A percentile compares a stretch with the other conserved stretches of the same genome.
Conservation (phyloP, 2,888 invertebrate species). For the Drosophila gaucha region DNA sequence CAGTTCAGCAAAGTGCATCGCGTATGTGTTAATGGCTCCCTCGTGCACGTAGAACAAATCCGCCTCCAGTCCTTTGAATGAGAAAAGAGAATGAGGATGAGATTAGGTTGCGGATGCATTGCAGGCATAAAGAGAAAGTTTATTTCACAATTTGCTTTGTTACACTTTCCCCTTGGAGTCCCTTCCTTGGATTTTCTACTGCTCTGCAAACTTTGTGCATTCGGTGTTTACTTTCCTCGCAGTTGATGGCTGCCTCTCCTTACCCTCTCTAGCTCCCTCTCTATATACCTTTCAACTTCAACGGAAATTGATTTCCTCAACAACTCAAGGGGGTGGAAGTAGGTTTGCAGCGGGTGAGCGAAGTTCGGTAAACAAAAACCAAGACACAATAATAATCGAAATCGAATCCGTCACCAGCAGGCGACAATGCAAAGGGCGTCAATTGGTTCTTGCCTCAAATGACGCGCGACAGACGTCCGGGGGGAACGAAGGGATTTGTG, state of each 20-base stretch:
- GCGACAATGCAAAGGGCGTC: slow-evolving; percentile 47
- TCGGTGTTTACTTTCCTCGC: slow-evolving; percentile 60
- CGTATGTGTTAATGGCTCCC: slow-evolving; percentile 93
- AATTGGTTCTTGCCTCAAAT: slow-evolving; percentile 38
- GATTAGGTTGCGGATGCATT: slow-evolving; percentile 49
- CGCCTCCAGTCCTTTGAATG: slow-evolving; percentile 88
- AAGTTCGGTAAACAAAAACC: slow-evolving; percentile 66
- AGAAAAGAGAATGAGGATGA: slow-evolving; percentile 4
- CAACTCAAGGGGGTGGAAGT: slow-evolving; percentile 1
- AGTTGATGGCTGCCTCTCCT: slow-evolving; percentile 27
- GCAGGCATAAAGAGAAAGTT: slow-evolving; percentile 61
- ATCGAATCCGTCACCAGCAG: slow-evolving; percentile 72
- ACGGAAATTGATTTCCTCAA: slow-evolving; percentile 72
- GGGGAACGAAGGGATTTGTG: background rate
- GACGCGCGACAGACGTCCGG: slow-evolving; percentile 26
- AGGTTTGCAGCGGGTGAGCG: slow-evolving; percentile 6
- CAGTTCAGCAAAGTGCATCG: slow-evolving; percentile 92
- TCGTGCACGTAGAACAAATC: slow-evolving; percentile 93
- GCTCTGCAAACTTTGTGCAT: slow-evolving; percentile 62
- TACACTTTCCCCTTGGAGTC: slow-evolving; percentile 21
- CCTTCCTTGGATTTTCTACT: slow-evolving; percentile 26
- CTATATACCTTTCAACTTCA: slow-evolving; percentile 31
- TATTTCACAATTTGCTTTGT: slow-evolving; percentile 67
- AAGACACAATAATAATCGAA: slow-evolving; percentile 73
- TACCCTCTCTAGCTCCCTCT: background rate